phyloP scores from a whole-genome alignment of 2,888 invertebrate species.

The Sarcophaga subvicina region DNA sequence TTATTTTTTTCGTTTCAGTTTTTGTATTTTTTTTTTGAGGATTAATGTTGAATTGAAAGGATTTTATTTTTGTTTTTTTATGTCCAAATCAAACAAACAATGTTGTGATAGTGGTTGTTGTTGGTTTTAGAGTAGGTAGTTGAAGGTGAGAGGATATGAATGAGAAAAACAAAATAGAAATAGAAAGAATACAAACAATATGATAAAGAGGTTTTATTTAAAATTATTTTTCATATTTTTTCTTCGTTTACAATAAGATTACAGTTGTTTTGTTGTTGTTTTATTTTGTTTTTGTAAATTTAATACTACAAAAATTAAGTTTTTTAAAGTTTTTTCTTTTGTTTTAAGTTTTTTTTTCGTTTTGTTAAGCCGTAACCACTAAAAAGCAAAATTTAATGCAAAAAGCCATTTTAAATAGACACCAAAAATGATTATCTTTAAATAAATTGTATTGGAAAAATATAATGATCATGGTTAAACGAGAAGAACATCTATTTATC shows the following conservation, averaged over 20 bases:
- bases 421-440: constrained; percentile 26
- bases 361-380: constrained; percentile 49
- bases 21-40: constrained; percentile 14
- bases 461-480: neutral
- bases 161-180: too few species aligned
- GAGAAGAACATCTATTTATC: too few species aligned
- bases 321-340: neutral
- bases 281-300: constrained; percentile 55
- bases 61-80: constrained; percentile 32
- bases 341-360: neutral
- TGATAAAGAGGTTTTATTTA: too few species aligned
- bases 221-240: too few species aligned
- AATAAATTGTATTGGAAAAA: neutral
- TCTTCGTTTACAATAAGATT: too few species aligned
- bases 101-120: constrained; percentile 13
- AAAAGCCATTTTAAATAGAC: constrained; percentile 59
- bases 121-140: too few species aligned
- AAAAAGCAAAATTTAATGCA: constrained; percentile 39
- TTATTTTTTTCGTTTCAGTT: constrained; percentile 1
- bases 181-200: too few species aligned
- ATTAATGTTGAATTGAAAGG: constrained; percentile 64
- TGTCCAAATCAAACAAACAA: constrained; percentile 37
- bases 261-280: too few species aligned
- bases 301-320: neutral
- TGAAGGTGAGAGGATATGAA: too few species aligned